Percentiles rank a stretch among this genome's conserved stretches.
These are phyloP conservation scores for Bucorvus abyssinicus DNA, from an alignment of 2,797 vertebrate species.

Conservation along the genomic window DNA sequence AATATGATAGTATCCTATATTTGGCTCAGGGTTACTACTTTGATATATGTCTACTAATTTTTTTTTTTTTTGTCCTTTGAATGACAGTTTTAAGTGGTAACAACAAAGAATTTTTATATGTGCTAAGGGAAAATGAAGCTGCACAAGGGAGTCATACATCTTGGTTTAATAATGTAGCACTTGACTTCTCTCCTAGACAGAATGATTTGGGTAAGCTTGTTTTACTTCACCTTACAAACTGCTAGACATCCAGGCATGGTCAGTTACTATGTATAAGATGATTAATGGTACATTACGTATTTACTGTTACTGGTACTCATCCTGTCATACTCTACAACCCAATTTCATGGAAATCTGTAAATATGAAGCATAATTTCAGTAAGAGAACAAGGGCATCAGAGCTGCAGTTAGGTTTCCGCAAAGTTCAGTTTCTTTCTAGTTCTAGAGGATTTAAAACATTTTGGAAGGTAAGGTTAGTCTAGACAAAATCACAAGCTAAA, in stretches of 20 bases:
- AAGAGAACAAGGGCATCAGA: background rate
- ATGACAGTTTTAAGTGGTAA: background rate
- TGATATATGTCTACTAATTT: background rate
- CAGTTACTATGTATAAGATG: background rate
- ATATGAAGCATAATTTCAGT: background rate
- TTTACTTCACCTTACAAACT: background rate
- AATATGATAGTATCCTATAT: background rate
- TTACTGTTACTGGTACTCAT: background rate
- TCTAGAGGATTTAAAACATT: background rate
- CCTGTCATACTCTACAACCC: background rate
- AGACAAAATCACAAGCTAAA: background rate
- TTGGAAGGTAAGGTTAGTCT: background rate
- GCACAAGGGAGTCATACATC: background rate
- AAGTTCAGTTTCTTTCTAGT: background rate
- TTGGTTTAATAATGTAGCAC: background rate
- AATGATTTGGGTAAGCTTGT: background rate
- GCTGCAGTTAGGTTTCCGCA: background rate
- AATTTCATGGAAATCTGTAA: background rate
- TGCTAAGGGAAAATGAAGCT: background rate
- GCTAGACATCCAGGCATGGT: background rate
- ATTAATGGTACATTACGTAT: background rate
- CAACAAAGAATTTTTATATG: background rate
- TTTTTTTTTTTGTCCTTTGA: background rate
- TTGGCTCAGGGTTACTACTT: background rate
- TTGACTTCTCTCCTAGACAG: background rate